Evolutionary conservation across 2,888 invertebrate genomes (phyloP), one percentile per base, ranked within the genome.

Genomic region (Drosophila mettleri): DNA sequence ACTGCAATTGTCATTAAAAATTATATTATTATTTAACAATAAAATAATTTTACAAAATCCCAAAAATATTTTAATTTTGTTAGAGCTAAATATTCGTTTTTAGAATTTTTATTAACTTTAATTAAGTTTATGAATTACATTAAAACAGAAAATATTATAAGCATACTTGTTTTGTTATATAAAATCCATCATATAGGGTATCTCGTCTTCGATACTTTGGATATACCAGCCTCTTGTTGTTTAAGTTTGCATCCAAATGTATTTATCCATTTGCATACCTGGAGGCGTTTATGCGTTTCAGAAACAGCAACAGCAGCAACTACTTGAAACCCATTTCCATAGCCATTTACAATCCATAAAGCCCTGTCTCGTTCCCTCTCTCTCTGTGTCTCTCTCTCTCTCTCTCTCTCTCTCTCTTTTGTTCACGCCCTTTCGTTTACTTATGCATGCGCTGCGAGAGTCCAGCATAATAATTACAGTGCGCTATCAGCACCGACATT

Each of bases 381-480:
- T 49, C 29, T 39, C 18, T 10, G n/a, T n/a, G n/a, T n/a, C n/a
- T n/a, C n/a, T n/a, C n/a, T n/a, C n/a, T n/a, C n/a, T n/a, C n/a
- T n/a, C n/a, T n/a, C n/a, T n/a, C n/a, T n/a, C n/a, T n/a, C n/a
- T n/a, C 29, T 39, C 18, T 10, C n/a, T 10, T 33, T 49, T 12
- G 20, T 5, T 22, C 3, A 3, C 5, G 7, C 14, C 9, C 8
- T n/a, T 20, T 20, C 36, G 45, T 63, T 65, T 55, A 62, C 58
- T 66, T 74, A 58, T 65, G 49, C 65, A 63, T 64, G 69, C 74
- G 49, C 49, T 22, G 52, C 59, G 33, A 61, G 69, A 69, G 80
- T 74, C 65, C 58, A 72, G 88, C 84, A 86, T 83, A 83, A 85
- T 88, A 85, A 85, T 85, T 88, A 86, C 88, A 70, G 62, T 70